phyloP scores from a whole-genome alignment of 1,140 invertebrate species.

The Hermatobates lingyangjiaoensis region DNA sequence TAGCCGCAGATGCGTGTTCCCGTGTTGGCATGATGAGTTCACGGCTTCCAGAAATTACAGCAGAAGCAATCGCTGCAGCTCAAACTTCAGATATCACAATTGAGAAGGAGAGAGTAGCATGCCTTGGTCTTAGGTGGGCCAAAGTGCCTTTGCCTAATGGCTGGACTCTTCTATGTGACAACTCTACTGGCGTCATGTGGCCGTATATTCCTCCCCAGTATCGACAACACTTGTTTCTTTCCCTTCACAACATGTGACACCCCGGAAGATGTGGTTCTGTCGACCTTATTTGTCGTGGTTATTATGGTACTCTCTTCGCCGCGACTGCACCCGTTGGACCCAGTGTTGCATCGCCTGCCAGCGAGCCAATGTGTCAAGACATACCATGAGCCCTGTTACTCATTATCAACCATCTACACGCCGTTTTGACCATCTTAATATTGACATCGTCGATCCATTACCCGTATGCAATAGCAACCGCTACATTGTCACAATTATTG shows the following conservation, averaged over 20 bases:
- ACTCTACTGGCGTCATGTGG: no score
- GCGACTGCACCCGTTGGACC: neutral
- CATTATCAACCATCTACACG: slow-evolving; percentile 12
- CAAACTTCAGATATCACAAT: no score
- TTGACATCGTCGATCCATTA: slow-evolving; percentile 28
- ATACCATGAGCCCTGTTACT: slow-evolving; percentile 7
- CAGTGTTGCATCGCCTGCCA: slow-evolving; percentile 11
- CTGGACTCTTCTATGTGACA: no score
- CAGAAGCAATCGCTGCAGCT: no score
- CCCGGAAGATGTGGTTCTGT: neutral
- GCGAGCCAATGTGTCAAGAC: slow-evolving; percentile 5
- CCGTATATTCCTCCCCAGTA: slow-evolving; percentile 1
- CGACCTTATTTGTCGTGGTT: slow-evolving; percentile 4
- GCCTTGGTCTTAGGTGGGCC: no score
- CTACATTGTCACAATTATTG: slow-evolving; percentile 24
- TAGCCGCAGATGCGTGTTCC: no score
- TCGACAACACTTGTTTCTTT: neutral
- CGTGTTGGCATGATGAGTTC: no score
- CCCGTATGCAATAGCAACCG: slow-evolving; percentile 18
- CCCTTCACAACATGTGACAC: slow-evolving; percentile 6
- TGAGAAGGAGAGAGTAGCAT: no score
- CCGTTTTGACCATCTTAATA: slow-evolving; percentile 26
- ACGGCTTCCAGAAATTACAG: no score
- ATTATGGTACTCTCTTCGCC: neutral
- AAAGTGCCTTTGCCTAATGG: no score